Base-by-base conservation (phyloP, 1,140 invertebrate species). In the Mamestra configurata region DNA sequence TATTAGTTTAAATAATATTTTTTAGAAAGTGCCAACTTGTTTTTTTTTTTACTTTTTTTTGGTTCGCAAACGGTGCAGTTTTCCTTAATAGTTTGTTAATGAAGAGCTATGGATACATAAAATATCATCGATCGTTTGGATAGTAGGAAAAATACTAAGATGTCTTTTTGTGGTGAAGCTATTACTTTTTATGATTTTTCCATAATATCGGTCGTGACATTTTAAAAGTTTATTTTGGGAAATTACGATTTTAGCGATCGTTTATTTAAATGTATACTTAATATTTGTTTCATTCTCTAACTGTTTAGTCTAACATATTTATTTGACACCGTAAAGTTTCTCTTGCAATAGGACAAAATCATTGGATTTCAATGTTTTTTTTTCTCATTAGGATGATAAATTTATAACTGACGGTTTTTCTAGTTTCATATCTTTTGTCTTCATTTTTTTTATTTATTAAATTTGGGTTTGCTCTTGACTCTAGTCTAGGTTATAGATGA, bases 11-110 rank as follows among this genome's bases (percentile, higher is more conserved):
- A 24, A 31, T 49, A 43, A 70, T 31, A 13, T 43, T 46, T 31
- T 81, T 80, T 79, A 64, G 71, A 80, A 80, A 80, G 78, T 79
- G 70, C 49, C 70, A 73, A 49, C 66, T 18, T 1, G 7, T 22
- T 66, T 70, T 70, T 70, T 49, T 24, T 22, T 24, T 5, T 18
- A 10, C 1, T 57, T 27, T 24, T 70, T 70, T 51, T 24, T 24
- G 4, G 24, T 37, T 55, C n/a, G 35, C 5, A 18, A 10, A 24
- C 0, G 8, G 7, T 73, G 57, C 22, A 61, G 40, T 76, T 61
- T 76, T 76, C 24, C 49, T 20, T 18, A 13, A 18, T 15, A 13
- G 37, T 0, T 70, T n/a, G 2, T 7, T 46, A 24, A 24, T 13
- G 4, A 27, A 70, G 11, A 70, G 4, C 24, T n/a, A 24, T 70